phyloP scores from a whole-genome alignment of 2,113 vertebrate genomes.

The Haemorhous mexicanus region DNA sequence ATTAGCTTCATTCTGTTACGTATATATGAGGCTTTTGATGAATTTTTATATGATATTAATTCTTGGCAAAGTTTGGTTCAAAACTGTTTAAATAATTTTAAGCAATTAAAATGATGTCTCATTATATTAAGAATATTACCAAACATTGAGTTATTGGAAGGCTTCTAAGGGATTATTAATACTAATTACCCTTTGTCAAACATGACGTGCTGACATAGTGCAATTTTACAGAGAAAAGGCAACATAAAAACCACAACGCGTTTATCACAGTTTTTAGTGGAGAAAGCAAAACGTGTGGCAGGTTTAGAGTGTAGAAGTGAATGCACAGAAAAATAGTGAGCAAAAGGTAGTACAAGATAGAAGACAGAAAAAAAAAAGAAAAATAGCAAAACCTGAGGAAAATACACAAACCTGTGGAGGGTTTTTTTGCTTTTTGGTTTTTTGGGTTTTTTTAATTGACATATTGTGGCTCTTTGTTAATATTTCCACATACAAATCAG shows the following conservation, averaged over 20 bases:
- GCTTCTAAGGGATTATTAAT: neutral
- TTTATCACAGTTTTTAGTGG: neutral
- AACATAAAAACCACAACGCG: neutral
- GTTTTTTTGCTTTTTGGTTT: neutral
- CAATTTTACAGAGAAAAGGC: neutral
- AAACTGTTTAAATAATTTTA: neutral
- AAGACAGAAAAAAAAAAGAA: neutral
- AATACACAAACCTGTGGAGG: accelerated
- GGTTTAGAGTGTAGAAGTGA: neutral
- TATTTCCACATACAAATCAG: neutral
- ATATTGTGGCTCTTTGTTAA: neutral
- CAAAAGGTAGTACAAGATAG: neutral
- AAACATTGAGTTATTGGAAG: neutral
- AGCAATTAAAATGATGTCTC: neutral
- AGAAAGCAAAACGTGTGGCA: neutral
- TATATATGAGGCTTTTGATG: neutral
- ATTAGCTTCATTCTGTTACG: neutral
- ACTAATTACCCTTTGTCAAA: neutral
- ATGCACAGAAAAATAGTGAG: neutral
- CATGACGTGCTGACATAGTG: no score
- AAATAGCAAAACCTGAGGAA: neutral
- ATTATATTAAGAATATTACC: neutral
- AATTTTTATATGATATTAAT: neutral
- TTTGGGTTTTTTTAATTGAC: neutral
- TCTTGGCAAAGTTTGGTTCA: neutral